Evolutionary conservation across 2,113 vertebrate genomes (phyloP).

Genomic region (Scytalopus superciliaris): DNA sequence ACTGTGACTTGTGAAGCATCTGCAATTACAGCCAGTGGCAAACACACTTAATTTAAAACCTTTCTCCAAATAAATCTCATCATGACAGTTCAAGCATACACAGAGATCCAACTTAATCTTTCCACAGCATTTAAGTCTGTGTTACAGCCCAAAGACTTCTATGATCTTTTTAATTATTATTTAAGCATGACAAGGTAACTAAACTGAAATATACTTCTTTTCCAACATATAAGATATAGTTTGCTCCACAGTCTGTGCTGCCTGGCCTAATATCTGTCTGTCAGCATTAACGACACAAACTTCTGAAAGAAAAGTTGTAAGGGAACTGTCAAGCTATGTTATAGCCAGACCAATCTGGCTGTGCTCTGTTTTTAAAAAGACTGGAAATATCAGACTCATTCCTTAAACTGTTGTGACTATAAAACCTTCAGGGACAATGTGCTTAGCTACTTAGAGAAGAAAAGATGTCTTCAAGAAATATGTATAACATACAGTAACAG

Average conservation of each 20-base stretch:
- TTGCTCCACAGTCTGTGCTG: conserved; percentile 21
- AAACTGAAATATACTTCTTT: conserved; percentile 41
- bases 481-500: not conserved
- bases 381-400: conserved; percentile 22
- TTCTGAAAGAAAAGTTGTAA: conserved; percentile 31
- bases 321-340: conserved; percentile 22
- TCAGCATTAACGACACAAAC: conserved; percentile 35
- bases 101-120: not conserved
- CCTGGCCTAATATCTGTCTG: conserved; percentile 43
- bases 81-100: not conserved
- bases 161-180: conserved; percentile 11
- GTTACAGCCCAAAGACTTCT: not conserved
- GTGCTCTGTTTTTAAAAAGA: not conserved
- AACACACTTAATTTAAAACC: not conserved
- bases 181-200: conserved; percentile 36
- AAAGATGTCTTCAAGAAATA: not conserved
- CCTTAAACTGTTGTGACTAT: conserved; percentile 18
- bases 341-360: not conserved
- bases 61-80: conserved; percentile 10
- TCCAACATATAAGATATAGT: not conserved
- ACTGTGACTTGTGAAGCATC: not conserved
- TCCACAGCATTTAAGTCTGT: not conserved
- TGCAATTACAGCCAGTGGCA: not conserved
- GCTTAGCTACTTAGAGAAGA: not conserved
- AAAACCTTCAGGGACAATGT: conserved; percentile 35